Evolutionary conservation across 1,140 invertebrate genomes (phyloP).

Genomic region (Solenopsis invicta): DNA sequence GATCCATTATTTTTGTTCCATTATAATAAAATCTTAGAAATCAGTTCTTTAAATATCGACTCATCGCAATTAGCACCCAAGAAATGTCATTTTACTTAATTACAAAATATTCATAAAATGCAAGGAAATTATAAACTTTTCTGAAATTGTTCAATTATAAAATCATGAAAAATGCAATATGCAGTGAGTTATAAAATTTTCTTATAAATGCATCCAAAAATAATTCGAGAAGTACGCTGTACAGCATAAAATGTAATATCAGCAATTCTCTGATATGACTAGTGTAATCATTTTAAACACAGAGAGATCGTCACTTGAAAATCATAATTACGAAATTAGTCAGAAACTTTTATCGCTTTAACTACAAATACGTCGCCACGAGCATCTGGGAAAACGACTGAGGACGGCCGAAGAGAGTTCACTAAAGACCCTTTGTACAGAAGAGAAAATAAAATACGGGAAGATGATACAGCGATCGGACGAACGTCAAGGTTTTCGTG

Average conservation of each 20-base stretch:
- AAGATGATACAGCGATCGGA: slow-evolving; percentile 48
- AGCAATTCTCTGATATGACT: not conserved
- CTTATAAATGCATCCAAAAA: not conserved
- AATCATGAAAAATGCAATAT: not conserved
- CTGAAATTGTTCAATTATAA: not conserved
- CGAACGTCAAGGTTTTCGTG: slow-evolving; percentile 17
- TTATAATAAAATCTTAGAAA: slow-evolving; percentile 1
- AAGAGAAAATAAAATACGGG: slow-evolving; percentile 29
- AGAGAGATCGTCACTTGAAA: not conserved
- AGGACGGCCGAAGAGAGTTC: not conserved
- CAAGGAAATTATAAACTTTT: not conserved
- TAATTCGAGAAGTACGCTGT: not conserved
- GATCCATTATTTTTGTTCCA: not conserved
- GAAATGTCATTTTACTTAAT: slow-evolving; percentile 10
- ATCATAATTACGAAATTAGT: not conserved
- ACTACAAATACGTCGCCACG: not conserved
- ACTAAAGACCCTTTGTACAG: not conserved
- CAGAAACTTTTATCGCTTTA: not conserved
- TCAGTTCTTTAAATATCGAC: not conserved
- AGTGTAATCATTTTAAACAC: not conserved
- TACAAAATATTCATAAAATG: not conserved
- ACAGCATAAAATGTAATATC: not conserved
- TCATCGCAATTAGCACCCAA: not conserved
- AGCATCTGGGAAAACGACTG: not conserved
- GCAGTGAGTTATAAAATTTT: not conserved